A percentile compares a stretch with the other conserved stretches of the same genome.
These are phyloP conservation scores for Calephelis nemesis DNA, from an alignment of 1,140 invertebrate genomes.

Conservation along the genomic window DNA sequence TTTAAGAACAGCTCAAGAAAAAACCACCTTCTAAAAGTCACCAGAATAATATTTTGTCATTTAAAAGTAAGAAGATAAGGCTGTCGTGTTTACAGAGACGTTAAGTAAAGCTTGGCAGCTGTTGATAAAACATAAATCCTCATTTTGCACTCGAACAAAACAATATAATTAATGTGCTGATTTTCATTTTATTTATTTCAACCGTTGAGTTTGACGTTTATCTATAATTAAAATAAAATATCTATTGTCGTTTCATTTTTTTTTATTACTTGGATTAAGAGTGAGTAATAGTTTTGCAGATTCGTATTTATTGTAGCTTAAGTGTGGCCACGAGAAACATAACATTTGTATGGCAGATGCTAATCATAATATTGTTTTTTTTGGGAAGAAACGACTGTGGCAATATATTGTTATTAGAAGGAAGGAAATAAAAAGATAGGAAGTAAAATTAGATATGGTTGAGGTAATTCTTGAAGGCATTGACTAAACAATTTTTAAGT, in stretches of 20 bases:
- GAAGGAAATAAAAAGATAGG: too few species aligned
- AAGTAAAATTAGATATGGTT: too few species aligned
- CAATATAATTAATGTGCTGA: slow-evolving; percentile 34
- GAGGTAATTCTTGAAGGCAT: too few species aligned
- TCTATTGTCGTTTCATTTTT: too few species aligned
- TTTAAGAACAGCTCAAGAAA: neutral
- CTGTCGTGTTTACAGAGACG: slow-evolving; percentile 34
- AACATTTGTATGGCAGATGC: neutral
- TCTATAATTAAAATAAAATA: neutral
- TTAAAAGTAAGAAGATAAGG: slow-evolving; percentile 32
- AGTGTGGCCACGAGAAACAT: neutral
- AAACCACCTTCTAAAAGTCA: slow-evolving; percentile 16
- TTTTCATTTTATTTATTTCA: slow-evolving; percentile 13
- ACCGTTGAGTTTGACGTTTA: neutral
- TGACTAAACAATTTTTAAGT: too few species aligned
- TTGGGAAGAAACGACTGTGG: too few species aligned
- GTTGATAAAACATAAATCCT: slow-evolving; percentile 37
- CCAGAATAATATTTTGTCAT: slow-evolving; percentile 28
- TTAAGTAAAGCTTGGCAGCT: slow-evolving; percentile 35
- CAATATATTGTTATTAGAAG: too few species aligned
- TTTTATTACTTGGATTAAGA: too few species aligned
- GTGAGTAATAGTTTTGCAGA: too few species aligned
- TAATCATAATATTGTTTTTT: too few species aligned
- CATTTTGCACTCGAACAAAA: slow-evolving; percentile 32
- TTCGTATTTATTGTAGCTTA: neutral